Base-by-base conservation (phyloP, 2,888 invertebrate genomes). In the Papilio demoleus region DNA sequence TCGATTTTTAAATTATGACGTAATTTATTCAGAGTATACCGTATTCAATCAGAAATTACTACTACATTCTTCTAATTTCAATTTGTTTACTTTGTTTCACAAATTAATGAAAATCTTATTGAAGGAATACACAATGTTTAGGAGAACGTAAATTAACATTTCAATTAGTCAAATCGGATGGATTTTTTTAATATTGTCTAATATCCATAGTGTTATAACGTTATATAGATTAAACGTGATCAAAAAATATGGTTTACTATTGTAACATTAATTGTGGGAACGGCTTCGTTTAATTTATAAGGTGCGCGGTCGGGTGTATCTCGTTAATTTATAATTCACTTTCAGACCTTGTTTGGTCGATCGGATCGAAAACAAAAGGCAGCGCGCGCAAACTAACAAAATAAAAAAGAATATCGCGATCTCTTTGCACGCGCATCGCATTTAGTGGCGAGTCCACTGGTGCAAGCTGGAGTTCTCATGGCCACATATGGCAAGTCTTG, bases 401-500 rank as follows among this genome's bases (percentile, higher is more conserved):
- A 68, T 74, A 81, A 47, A 40, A 40, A 11, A 40, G 6, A 31
- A 79, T 17, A 76, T 77, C 74, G 77, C 78, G 53, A 76, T 79
- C 77, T 80, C 77, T 79, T 80, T 79, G 77, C 76, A 75, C 74
- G 74, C 75, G 72, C 72, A 45, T 64, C 36, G 53, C 68, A 69
- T 73, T 73, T 70, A 64, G 71, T 59, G 60, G 36, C 27, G 42
- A 50, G 45, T 61, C 47, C 59, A 38, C 36, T 11, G 12, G 47
- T 47, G 47, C 58, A 17, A 17, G 50, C 27, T 59, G 62, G 62
- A 63, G 56, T 67, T 59, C 66, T 60, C 68, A 68, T 72, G 65
- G 72, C 78, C 79, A 71, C 77, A 77, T 79, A 79, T 74, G 81
- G 79, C 60, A 70, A 71, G 73, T 58, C 72, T 74, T 73, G 76